Evolutionary conservation across 2,888 invertebrate species (phyloP), one percentile per base, ranked within the genome.

Genomic region (Lycocerus yunnanus): DNA sequence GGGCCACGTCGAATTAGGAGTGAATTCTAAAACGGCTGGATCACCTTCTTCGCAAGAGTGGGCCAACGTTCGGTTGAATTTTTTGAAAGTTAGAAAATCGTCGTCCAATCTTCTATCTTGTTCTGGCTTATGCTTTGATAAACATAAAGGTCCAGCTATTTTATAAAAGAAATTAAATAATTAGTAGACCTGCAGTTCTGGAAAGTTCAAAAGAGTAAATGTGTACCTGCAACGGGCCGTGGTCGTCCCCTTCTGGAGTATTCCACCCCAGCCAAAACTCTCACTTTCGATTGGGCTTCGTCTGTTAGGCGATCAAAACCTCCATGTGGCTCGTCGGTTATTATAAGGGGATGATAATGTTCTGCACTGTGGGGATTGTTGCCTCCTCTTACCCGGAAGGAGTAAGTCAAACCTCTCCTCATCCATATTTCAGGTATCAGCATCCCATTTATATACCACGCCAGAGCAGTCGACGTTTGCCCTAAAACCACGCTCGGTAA

Each of bases 371-470:
- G 95, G 59, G 96, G 96, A 89, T 97, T 95, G 84, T 95, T 95
- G 14, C 97, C 97, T 63, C 97, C 97, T 77, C 89, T 88, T 68
- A 94, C 93, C 84, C 91, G 91, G 84, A 98, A 96, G 13, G 90
- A 93, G 88, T 98, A 98, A 0, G 92, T 93, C 72, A 95, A 89
- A 0, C 97, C 97, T 70, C 97, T 88, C 75, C 95, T 90, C 81
- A 98, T 88, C 90, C 94, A 96, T 76, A 98, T 88, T 86, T 97
- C 96, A 0, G 97, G 97, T 68, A 93, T 92, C 81, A 97, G 88
- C 83, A 92, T 92, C 0, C 97, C 97, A 87, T 98, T 97, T 77
- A 98, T 94, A 87, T 97, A 98, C 96, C 97, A 97, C 11, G 96
- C 93, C 61, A 95, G 88, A 0, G 92, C 93, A 80, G 91, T 93